A percentile compares a stretch with the other conserved stretches of the same genome.
Evolutionary conservation across 2,888 invertebrate genomes (phyloP).

Genomic region (Chaitophorus viminalis): DNA sequence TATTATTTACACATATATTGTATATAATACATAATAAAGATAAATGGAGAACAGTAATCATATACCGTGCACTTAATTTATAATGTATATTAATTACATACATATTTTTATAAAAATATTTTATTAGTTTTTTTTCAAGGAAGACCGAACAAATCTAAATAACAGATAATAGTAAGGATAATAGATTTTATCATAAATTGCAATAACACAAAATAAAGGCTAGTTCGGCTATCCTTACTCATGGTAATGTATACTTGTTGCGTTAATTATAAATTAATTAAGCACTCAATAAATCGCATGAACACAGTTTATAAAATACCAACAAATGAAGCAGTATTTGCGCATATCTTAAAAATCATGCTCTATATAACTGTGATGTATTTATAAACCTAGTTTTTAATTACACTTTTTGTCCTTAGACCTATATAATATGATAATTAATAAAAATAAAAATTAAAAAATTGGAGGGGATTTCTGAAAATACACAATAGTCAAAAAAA

Average conservation of each 20-base stretch:
- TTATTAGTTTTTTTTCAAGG: slow-evolving; percentile 29
- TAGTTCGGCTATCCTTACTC: slow-evolving; percentile 29
- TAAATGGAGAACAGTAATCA: slow-evolving; percentile 56
- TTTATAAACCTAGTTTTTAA: slow-evolving; percentile 38
- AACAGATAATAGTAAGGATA: slow-evolving; percentile 45
- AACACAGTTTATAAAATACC: slow-evolving; percentile 32
- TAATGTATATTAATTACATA: slow-evolving; percentile 30
- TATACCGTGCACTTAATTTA: slow-evolving; percentile 49
- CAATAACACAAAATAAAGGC: slow-evolving; percentile 22
- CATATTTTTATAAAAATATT: slow-evolving; percentile 51
- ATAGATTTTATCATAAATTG: slow-evolving; percentile 27
- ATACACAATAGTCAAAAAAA: slow-evolving; percentile 54
- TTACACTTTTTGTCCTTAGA: slow-evolving; percentile 57
- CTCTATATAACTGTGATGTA: slow-evolving; percentile 40
- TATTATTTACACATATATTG: slow-evolving; percentile 48
- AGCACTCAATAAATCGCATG: slow-evolving; percentile 14
- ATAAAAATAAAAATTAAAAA: slow-evolving; percentile 47
- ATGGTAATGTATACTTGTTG: slow-evolving; percentile 1
- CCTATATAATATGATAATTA: slow-evolving; percentile 25
- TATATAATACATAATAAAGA: slow-evolving; percentile 47
- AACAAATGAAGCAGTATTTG: slow-evolving; percentile 8
- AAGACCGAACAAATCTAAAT: slow-evolving; percentile 46
- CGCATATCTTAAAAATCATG: background rate
- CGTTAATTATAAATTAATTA: slow-evolving; percentile 29
- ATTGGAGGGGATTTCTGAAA: slow-evolving; percentile 57